Evolutionary conservation across 2,888 invertebrate genomes (phyloP).

Genomic region (Metellina segmentata): DNA sequence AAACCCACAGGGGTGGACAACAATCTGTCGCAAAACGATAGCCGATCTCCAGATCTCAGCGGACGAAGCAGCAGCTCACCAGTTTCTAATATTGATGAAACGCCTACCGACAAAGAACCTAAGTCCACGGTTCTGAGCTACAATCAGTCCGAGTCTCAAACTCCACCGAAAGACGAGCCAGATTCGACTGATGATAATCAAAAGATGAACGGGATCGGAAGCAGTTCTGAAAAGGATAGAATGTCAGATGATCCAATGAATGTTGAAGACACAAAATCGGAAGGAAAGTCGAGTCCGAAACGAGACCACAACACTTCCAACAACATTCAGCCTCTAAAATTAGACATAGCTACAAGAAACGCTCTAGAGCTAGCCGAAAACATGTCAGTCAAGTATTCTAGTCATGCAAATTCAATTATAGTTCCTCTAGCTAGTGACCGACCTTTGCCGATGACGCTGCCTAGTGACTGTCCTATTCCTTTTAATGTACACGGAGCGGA

Average conservation of each 20-base stretch:
- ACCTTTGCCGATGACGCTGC: slow-evolving; percentile 71
- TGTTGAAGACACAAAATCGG: slow-evolving; percentile 17
- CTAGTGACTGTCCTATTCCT: slow-evolving; percentile 67
- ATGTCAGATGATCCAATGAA: neutral
- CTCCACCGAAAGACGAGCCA: slow-evolving; percentile 18
- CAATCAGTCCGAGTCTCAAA: slow-evolving; percentile 20
- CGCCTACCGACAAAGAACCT: slow-evolving; percentile 23
- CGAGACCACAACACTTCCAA: neutral
- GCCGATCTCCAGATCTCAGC: slow-evolving; percentile 47
- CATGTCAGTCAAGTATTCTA: slow-evolving; percentile 53
- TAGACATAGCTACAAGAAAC: slow-evolving; percentile 8
- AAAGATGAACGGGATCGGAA: slow-evolving; percentile 13
- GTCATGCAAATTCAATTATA: slow-evolving; percentile 48
- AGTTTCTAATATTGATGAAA: slow-evolving; percentile 48
- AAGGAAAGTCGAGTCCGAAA: slow-evolving; percentile 9
- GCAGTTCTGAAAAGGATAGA: slow-evolving; percentile 31
- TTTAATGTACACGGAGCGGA: slow-evolving; percentile 53
- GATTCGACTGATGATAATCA: slow-evolving; percentile 21
- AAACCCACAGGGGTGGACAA: slow-evolving; percentile 58
- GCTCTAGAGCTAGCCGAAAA: slow-evolving; percentile 4
- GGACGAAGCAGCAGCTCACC: slow-evolving; percentile 61
- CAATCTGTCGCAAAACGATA: slow-evolving; percentile 17
- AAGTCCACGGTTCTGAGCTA: slow-evolving; percentile 49
- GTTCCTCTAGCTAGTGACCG: slow-evolving; percentile 65
- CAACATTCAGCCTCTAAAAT: slow-evolving; percentile 29